Conservation (phyloP, 2,888 invertebrate species). For the Syrista parreyssii region DNA sequence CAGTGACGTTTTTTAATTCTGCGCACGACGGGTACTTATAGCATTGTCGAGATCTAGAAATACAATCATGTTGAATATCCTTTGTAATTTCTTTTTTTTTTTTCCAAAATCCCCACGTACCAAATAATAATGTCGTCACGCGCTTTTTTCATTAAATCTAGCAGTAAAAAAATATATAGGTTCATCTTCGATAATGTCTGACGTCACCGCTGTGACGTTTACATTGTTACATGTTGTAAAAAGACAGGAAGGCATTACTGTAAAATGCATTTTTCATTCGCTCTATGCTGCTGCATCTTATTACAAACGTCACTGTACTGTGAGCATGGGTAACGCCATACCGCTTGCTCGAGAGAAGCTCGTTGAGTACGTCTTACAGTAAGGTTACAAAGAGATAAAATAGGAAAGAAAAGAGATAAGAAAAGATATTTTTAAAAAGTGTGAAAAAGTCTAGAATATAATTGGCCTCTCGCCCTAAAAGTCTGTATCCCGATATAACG, state of each 20-base stretch:
- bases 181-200: constrained; percentile 7
- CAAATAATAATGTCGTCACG: background rate
- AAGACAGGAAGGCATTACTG: constrained; percentile 30
- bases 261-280: background rate
- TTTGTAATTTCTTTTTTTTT: background rate
- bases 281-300: constrained; percentile 2
- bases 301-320: constrained; percentile 22
- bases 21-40: constrained; percentile 9
- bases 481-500: constrained; percentile 25
- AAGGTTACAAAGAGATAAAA: background rate
- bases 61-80: constrained; percentile 10
- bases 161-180: constrained; percentile 25
- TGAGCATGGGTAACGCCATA: background rate
- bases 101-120: background rate
- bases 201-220: background rate
- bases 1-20: background rate
- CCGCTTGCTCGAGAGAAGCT: background rate
- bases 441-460: background rate
- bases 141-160: constrained; percentile 1
- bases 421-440: background rate
- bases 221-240: constrained; percentile 32
- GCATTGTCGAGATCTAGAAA: constrained; percentile 28
- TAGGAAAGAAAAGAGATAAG: background rate
- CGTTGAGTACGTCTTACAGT: background rate
- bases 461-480: constrained; percentile 1